These are phyloP conservation scores for Phoxinus phoxinus DNA, from an alignment of 2,113 vertebrate genomes.

Conservation along the genomic window DNA sequence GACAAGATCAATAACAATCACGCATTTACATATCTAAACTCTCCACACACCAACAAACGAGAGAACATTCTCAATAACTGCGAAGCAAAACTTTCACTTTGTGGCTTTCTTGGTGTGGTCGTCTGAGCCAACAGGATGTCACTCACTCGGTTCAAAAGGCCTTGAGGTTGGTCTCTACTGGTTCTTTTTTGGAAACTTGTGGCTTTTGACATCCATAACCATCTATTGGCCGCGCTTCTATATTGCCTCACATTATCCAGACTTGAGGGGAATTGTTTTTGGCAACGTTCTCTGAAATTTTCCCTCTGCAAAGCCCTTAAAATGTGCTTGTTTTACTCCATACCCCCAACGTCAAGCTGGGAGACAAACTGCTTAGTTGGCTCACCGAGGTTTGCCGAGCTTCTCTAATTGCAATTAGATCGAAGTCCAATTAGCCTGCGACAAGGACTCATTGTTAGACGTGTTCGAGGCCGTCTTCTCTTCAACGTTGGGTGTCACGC, in stretches of 20 bases:
- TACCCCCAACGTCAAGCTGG: constrained; percentile 37
- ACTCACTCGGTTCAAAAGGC: constrained; percentile 76
- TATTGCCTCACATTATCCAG: constrained; percentile 82
- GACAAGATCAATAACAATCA: constrained; percentile 67
- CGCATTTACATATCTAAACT: constrained; percentile 67
- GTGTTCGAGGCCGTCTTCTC: constrained; percentile 28
- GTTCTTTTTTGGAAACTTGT: constrained; percentile 82
- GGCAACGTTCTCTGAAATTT: constrained; percentile 75
- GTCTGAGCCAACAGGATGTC: constrained; percentile 75
- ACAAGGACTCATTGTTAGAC: constrained; percentile 1
- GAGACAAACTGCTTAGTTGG: constrained; percentile 19
- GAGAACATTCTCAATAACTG: constrained; percentile 77
- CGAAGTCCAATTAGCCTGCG: constrained; percentile 38
- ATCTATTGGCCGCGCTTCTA: constrained; percentile 74
- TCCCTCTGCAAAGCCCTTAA: constrained; percentile 69
- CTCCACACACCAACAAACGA: constrained; percentile 69
- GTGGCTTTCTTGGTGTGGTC: constrained; percentile 79
- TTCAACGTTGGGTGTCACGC: not conserved
- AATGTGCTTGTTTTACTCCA: constrained; percentile 64
- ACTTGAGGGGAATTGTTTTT: constrained; percentile 80
- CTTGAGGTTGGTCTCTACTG: constrained; percentile 79
- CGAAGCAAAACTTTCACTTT: constrained; percentile 80
- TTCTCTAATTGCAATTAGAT: constrained; percentile 60
- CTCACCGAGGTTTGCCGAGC: constrained; percentile 23
- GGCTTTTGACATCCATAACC: constrained; percentile 80